Evolutionary conservation across 2,113 vertebrate genomes (phyloP).

Genomic region (Scomber japonicus): DNA sequence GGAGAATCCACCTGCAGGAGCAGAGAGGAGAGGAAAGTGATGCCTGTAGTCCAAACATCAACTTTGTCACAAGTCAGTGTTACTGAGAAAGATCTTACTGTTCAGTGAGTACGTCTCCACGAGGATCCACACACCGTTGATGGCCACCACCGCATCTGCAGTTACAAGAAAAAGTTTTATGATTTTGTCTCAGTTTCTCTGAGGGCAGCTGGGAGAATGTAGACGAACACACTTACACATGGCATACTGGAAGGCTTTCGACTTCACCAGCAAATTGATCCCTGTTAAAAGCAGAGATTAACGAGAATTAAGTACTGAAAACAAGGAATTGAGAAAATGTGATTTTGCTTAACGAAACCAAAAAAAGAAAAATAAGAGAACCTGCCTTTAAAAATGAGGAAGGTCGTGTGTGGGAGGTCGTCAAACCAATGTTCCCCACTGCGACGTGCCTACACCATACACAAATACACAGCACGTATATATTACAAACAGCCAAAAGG

Average conservation of each 20-base stretch:
- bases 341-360: background rate
- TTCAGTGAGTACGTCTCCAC: conserved; percentile 93
- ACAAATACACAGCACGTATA: conserved; percentile 30
- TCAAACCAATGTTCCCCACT: conserved; percentile 97
- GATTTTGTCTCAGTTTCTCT: background rate
- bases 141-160: conserved; percentile 93
- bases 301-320: background rate
- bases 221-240: conserved; percentile 92
- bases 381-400: conserved; percentile 96
- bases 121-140: conserved; percentile 98
- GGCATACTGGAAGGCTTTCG: conserved; percentile 92
- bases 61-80: background rate
- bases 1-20: conserved; percentile 89
- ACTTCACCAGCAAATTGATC: conserved; percentile 96
- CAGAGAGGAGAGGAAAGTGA: conserved; percentile 10
- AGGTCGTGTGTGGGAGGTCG: conserved; percentile 93
- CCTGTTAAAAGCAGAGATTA: conserved; percentile 80
- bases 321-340: background rate
- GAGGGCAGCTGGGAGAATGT: background rate
- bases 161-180: conserved; percentile 8
- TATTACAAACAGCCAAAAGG: conserved; percentile 5
- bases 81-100: conserved; percentile 80
- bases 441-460: conserved; percentile 85
- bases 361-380: conserved; percentile 20
- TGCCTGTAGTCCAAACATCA: background rate